Percentiles rank a stretch among this genome's conserved stretches.
Conservation (phyloP, 2,888 invertebrate genomes). For the Bembecia ichneumoniformis region DNA sequence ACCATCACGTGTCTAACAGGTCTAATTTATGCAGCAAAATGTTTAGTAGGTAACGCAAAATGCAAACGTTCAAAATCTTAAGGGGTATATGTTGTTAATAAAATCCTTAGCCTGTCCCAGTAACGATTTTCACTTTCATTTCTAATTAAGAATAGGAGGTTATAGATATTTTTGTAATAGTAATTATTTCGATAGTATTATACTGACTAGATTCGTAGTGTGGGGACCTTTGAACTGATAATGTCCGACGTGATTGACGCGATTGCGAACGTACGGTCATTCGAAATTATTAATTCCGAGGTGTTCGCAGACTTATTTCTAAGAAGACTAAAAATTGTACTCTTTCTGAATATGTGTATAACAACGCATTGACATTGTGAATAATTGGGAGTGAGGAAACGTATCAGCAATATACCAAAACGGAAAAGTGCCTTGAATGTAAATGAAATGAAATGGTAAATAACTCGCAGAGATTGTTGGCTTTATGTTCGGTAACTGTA, state of each 20-base stretch:
- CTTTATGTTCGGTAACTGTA: no score
- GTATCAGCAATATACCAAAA: slow-evolving; percentile 73
- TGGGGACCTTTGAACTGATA: slow-evolving; percentile 27
- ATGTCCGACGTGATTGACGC: slow-evolving; percentile 9
- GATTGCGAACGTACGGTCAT: background rate
- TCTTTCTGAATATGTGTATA: slow-evolving; percentile 51
- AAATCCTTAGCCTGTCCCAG: slow-evolving; percentile 68
- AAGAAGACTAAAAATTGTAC: slow-evolving; percentile 45
- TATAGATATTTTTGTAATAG: slow-evolving; percentile 71
- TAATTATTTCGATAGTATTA: slow-evolving; percentile 55
- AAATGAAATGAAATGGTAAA: slow-evolving; percentile 44
- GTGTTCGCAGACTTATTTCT: slow-evolving; percentile 22
- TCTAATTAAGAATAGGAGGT: slow-evolving; percentile 62
- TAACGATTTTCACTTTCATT: slow-evolving; percentile 37
- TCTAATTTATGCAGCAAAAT: slow-evolving; percentile 38
- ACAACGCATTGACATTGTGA: slow-evolving; percentile 60
- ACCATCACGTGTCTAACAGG: slow-evolving; percentile 16
- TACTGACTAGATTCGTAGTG: slow-evolving; percentile 36
- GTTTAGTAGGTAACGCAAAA: slow-evolving; percentile 26
- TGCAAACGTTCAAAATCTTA: slow-evolving; percentile 37
- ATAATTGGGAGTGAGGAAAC: slow-evolving; percentile 62
- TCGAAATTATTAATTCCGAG: slow-evolving; percentile 23
- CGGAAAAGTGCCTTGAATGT: slow-evolving; percentile 67
- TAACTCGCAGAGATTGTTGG: slow-evolving; percentile 18
- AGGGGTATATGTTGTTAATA: slow-evolving; percentile 65